A percentile compares a stretch with the other conserved stretches of the same genome.
phyloP scores from a whole-genome alignment of 2,113 vertebrate species.

The Calypte anna region DNA sequence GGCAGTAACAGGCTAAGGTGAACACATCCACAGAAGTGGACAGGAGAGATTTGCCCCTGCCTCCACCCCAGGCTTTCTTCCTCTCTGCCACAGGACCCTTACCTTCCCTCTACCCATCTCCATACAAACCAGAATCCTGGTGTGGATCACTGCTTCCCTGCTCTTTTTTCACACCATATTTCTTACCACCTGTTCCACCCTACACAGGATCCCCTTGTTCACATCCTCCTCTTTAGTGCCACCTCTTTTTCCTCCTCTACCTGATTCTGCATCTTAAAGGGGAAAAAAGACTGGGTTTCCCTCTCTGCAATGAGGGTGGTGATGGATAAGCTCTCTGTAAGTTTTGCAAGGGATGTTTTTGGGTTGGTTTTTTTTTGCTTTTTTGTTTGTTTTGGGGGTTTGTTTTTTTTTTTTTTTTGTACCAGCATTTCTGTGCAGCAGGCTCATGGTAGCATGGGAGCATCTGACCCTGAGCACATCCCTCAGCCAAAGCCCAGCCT shows the following conservation, averaged over 20 bases:
- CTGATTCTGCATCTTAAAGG: not conserved
- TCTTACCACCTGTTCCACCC: not conserved
- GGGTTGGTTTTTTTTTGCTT: too few relatives aligned
- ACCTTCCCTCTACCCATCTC: not conserved
- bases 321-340: not conserved
- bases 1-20: not conserved
- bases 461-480: fast-evolving
- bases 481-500: not conserved
- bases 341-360: too few relatives aligned
- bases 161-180: not conserved
- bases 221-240: not conserved
- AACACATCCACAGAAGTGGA: not conserved
- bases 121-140: not conserved
- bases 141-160: not conserved
- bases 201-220: not conserved
- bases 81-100: not conserved
- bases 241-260: not conserved
- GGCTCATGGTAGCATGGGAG: not conserved
- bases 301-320: fast-evolving
- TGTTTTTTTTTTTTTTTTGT: not conserved
- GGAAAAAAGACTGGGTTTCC: not conserved
- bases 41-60: not conserved
- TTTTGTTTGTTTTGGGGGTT: too few relatives aligned
- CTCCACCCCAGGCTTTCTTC: not conserved
- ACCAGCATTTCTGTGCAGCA: not conserved